Conservation (phyloP, 1,140 invertebrate genomes). For the Caerostris darwini region DNA sequence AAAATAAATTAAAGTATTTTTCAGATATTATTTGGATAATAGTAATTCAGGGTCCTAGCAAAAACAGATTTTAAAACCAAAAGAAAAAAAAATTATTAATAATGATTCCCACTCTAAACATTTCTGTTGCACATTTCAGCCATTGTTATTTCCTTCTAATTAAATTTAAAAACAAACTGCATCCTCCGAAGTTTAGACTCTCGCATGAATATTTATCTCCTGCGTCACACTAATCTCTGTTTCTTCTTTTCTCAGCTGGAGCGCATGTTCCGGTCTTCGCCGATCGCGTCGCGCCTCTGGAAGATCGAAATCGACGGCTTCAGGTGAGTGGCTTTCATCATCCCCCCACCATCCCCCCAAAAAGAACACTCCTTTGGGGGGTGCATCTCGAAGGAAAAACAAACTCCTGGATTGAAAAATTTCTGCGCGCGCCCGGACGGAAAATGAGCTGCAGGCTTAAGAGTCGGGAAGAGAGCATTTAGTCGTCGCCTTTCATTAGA, state of each 20-base stretch:
- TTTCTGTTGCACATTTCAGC: no score
- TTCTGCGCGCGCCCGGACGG: background rate
- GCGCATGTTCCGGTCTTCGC: conserved; percentile 59
- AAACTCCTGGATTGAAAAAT: background rate
- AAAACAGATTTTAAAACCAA: no score
- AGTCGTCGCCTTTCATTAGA: background rate
- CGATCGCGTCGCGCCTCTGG: conserved; percentile 49
- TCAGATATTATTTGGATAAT: no score
- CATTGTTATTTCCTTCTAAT: no score
- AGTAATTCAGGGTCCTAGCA: no score
- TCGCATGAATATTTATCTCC: no score
- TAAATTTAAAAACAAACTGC: no score
- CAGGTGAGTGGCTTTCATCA: conserved; percentile 25
- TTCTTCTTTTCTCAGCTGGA: conserved; percentile 44
- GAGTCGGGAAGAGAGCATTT: background rate
- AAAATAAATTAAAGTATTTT: no score
- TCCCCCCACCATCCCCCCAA: background rate
- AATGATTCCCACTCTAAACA: no score
- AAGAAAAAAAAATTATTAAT: no score
- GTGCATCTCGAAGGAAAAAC: background rate
- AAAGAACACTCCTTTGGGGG: background rate
- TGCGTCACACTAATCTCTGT: no score
- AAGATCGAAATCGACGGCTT: conserved; percentile 67
- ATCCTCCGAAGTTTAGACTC: no score
- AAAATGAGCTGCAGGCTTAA: background rate